Evolutionary conservation across 2,113 vertebrate species (phyloP), one percentile per base, ranked within the genome.

Genomic region (Chunga burmeisteri): DNA sequence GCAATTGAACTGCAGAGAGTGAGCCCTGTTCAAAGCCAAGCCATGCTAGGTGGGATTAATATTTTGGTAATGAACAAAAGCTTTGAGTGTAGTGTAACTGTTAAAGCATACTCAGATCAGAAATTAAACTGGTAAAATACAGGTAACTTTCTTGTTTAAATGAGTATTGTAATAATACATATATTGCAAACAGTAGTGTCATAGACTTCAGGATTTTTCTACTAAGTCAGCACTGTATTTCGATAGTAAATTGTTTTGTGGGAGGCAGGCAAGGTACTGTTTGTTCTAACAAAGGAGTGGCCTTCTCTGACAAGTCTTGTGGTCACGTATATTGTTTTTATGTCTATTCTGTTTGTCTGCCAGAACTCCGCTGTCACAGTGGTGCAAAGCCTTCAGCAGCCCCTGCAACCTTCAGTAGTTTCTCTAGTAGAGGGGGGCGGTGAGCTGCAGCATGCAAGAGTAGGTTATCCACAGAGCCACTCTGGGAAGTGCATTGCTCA

Each of bases 311-410:
- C 13, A 32, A 55, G 13, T 16, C 32, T 53, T 36, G 25, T 19
- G 44, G 29, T 38, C 16, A 0, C 2, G 12, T 10, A 2, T 26
- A 2, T 21, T 38, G 14, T 74, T 32, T 32, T 2, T 46, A 2
- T 0, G 3, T 40, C 18, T 66, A 1, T 16, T 30, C 36, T 13
- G 8, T 50, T 49, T 46, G 34, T 20, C 16, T 59, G 42, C 14
- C 44, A 13, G 38, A 36, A 5, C 27, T 50, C 14, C 3, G 0
- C 7, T 10, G 7, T 15, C 6, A 10, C 21, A 4, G 4, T 0
- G 0, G 7, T 36, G 38, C 55, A 18, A 55, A 44, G 9, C 30
- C 49, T 53, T 46, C 26, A 50, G 30, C 21, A 36, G 71, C 16
- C 16, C 58, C 40, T 16, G 38, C 13, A 29, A 1, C 42, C n/a